Evolutionary conservation across 2,113 vertebrate species (phyloP), one percentile per base, ranked within the genome.

Genomic region (Capra hircus): DNA sequence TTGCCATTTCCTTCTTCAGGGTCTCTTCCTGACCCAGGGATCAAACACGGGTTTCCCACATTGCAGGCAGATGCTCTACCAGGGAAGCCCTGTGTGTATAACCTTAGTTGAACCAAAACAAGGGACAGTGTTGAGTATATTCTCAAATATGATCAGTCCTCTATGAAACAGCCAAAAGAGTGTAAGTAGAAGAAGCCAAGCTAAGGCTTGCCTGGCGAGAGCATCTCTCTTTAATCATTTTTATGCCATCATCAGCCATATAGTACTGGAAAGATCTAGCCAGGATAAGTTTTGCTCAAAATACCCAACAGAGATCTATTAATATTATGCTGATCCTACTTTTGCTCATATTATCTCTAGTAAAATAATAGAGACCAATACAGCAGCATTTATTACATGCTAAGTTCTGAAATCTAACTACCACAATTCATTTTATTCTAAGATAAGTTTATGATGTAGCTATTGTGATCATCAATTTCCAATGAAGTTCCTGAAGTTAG

Each of bases 281-380:
- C 14, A 74, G 30, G 36, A 25, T 15, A 53, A n/a, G 3, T 91
- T 91, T 90, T 80, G 36, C 4, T 90, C 45, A 90, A 28, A 81
- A 50, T 77, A 7, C 60, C 43, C 43, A 33, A 48, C 6, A 52
- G 14, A 83, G 28, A 86, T 55, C 80, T 83, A 1, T 43, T 77
- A 27, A 77, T 77, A 43, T 53, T n/a, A 64, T 6, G 27, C 13
- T 78, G 62, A 74, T 82, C 9, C 23, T 10, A 92, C 10, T 88
- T 71, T 90, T 62, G 30, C 2, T 83, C 28, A 53, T 30, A 36
- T 52, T 74, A 78, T 64, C 48, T 86, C 48, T 83, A 83, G 23
- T 21, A 52, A 94, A 86, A 88, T 88, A 67, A 9, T 28, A 64
- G 80, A 67, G 40, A 82, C 23, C 17, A 91, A 43, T 71, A 67